phyloP scores from a whole-genome alignment of 2,113 vertebrate genomes.

The Otus sunia region DNA sequence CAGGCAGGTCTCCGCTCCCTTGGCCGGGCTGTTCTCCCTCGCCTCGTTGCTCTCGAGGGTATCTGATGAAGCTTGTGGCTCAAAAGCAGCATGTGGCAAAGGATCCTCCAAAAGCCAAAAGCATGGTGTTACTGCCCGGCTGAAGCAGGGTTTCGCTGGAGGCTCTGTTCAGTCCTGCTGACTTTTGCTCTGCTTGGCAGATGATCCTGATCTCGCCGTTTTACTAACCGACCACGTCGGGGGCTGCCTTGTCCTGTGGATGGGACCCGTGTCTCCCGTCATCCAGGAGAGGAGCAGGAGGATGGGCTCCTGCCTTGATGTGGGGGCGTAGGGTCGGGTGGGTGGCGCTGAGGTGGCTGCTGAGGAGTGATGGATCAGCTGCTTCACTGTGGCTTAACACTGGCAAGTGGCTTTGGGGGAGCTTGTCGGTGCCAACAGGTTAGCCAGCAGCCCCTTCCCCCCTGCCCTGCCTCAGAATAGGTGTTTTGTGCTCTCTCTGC shows the following conservation, averaged over 20 bases:
- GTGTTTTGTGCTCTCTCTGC: neutral
- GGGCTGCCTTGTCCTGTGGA: neutral
- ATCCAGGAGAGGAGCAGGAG: neutral
- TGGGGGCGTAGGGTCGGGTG: neutral
- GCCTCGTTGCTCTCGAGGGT: neutral
- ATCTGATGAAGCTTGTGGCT: neutral
- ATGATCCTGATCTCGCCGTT: neutral
- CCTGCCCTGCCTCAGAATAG: accelerated
- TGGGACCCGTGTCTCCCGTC: neutral
- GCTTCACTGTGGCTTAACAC: neutral
- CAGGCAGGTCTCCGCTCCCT: conserved; percentile 72
- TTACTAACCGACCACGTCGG: accelerated
- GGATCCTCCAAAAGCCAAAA: neutral
- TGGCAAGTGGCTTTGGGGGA: neutral
- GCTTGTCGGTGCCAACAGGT: neutral
- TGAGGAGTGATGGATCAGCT: neutral
- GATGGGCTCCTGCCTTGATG: accelerated
- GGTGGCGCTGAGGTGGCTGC: neutral
- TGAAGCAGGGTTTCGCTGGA: neutral
- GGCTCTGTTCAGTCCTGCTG: neutral
- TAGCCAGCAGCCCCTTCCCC: neutral
- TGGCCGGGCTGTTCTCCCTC: conserved; percentile 6
- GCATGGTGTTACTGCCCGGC: neutral
- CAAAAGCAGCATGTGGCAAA: neutral
- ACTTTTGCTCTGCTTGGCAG: neutral